These are phyloP conservation scores for Syngnathus scovelli DNA, from an alignment of 2,113 vertebrate genomes.

Conservation along the genomic window DNA sequence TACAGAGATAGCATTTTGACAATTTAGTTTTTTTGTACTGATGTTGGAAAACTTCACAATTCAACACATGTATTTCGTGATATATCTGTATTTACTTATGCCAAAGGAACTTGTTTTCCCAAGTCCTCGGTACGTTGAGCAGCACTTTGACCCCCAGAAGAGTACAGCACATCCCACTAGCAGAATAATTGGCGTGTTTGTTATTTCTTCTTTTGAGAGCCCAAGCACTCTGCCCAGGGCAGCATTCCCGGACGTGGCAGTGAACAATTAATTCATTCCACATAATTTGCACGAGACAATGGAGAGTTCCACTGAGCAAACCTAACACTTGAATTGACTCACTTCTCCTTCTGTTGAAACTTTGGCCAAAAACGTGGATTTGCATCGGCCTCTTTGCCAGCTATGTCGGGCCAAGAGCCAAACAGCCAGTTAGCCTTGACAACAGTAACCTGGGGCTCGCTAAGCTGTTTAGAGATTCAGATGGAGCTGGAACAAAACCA, in stretches of 20 bases:
- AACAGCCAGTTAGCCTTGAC: background rate
- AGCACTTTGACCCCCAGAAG: background rate
- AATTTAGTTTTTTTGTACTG: background rate
- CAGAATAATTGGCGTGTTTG: background rate
- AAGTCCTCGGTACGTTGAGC: background rate
- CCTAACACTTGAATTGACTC: background rate
- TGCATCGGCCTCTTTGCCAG: background rate
- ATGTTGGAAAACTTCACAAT: background rate
- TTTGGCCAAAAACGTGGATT: background rate
- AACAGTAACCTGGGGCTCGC: background rate
- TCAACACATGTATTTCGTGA: background rate
- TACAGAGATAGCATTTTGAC: background rate
- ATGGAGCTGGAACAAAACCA: background rate
- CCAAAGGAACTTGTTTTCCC: background rate
- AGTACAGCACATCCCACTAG: background rate
- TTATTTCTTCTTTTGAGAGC: background rate
- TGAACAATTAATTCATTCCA: background rate
- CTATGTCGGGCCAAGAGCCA: background rate
- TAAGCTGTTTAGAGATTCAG: background rate
- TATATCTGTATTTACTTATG: background rate
- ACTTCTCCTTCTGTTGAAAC: background rate
- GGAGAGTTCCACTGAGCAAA: background rate
- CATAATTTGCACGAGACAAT: background rate
- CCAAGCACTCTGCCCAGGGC: background rate
- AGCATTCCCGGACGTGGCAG: background rate